Evolutionary conservation across 2,888 invertebrate species (phyloP).

Genomic region (Slavum lentiscoides): DNA sequence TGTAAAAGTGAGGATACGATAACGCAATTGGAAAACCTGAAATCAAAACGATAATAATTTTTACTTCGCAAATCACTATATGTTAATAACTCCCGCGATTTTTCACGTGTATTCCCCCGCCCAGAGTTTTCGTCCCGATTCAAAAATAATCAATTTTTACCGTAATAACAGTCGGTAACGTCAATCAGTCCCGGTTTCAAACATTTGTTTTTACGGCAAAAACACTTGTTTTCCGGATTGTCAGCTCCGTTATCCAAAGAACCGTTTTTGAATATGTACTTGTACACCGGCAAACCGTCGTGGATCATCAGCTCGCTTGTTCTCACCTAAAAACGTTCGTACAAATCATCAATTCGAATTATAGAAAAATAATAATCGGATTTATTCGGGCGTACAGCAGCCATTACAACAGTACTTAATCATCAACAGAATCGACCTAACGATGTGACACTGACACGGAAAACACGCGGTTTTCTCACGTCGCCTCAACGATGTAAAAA

Average conservation of each 20-base stretch:
- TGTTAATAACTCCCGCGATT: too few species aligned
- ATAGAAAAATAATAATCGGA: too few species aligned
- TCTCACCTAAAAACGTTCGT: conserved; percentile 34
- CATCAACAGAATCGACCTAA: too few species aligned
- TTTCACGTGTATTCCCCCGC: too few species aligned
- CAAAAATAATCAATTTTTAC: conserved; percentile 57
- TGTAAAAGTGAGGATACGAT: conserved; percentile 85
- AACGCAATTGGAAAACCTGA: conserved; percentile 81
- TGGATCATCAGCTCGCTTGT: conserved; percentile 66
- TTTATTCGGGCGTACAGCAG: too few species aligned
- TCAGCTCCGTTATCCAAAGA: conserved; percentile 76
- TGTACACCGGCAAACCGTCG: conserved; percentile 70
- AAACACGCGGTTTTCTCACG: too few species aligned
- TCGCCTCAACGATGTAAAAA: too few species aligned
- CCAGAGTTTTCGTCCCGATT: too few species aligned
- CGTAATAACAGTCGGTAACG: conserved; percentile 85
- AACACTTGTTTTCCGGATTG: conserved; percentile 78
- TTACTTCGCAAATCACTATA: too few species aligned
- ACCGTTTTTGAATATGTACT: conserved; percentile 76
- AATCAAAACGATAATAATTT: neutral
- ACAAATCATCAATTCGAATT: neutral
- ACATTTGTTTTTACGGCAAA: conserved; percentile 75
- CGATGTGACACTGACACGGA: too few species aligned
- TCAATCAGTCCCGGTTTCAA: conserved; percentile 77
- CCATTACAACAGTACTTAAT: too few species aligned